phyloP scores from a whole-genome alignment of 2,888 invertebrate species.

The Fissipunctia ypsillon region DNA sequence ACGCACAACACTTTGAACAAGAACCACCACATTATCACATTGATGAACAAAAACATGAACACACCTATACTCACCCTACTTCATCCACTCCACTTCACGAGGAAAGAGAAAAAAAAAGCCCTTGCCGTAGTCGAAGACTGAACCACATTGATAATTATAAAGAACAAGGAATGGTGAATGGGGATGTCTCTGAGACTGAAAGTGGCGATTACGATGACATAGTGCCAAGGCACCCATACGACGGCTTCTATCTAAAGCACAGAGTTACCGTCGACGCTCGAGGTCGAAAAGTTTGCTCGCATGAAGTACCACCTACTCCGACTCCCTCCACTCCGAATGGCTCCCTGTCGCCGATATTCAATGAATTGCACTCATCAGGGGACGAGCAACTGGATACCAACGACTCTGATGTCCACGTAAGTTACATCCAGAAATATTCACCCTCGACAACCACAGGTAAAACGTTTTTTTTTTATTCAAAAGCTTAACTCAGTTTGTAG shows the following conservation, averaged over 20 bases:
- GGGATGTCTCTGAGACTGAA: conserved; percentile 77
- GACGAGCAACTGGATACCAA: conserved; percentile 68
- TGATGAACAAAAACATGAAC: conserved; percentile 34
- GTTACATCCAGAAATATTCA: conserved; percentile 67
- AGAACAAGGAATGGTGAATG: conserved; percentile 72
- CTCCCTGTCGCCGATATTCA: conserved; percentile 72
- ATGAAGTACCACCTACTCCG: conserved; percentile 84
- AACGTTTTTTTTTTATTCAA: conserved; percentile 41
- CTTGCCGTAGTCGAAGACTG: conserved; percentile 63
- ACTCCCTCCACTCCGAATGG: conserved; percentile 76
- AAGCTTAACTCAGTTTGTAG: conserved; percentile 62
- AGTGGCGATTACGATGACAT: conserved; percentile 79
- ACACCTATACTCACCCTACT: conserved; percentile 17
- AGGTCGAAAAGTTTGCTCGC: conserved; percentile 85
- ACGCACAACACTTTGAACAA: conserved; percentile 41
- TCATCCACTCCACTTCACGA: conserved; percentile 67
- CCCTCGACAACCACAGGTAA: conserved; percentile 57
- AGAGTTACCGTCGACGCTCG: conserved; percentile 81
- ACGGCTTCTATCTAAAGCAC: conserved; percentile 87
- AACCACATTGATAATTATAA: conserved; percentile 65
- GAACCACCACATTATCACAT: conserved; percentile 12
- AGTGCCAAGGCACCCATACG: conserved; percentile 88
- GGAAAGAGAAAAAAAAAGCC: conserved; percentile 70
- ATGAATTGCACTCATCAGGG: conserved; percentile 55
- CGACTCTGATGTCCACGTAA: conserved; percentile 81